Evolutionary conservation across 2,888 invertebrate species (phyloP), one percentile per base, ranked within the genome.

Genomic region (Papilio protenor): DNA sequence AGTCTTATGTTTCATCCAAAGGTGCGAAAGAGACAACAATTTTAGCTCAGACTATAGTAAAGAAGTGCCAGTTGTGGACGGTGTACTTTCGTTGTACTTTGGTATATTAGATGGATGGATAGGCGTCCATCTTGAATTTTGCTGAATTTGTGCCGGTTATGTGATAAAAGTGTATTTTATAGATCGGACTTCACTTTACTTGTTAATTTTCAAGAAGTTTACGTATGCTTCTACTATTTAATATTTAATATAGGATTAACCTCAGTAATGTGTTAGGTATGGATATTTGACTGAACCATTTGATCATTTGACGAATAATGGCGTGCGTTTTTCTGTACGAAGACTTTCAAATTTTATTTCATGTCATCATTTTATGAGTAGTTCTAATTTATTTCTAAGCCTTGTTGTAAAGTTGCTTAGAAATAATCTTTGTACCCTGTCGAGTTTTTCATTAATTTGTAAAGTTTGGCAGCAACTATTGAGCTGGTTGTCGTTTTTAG

Each of bases 111-210:
- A 84, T 88, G 88, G 89, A 96, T 95, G 96, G 95, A 96, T 96
- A 96, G 95, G 96, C 96, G 96, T 96, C 97, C 97, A 97, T 97
- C 96, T 97, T 97, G 97, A 96, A 96, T 96, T 96, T 95, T 95
- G 95, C 95, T 96, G 95, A 95, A 95, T 96, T 95, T 96, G 96
- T 96, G 96, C 97, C 96, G 97, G 96, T 96, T 93, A 94, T 94
- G 92, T 93, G 95, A 92, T 94, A 93, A 91, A 93, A 94, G 92
- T 94, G 94, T 91, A 91, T 91, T 92, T 93, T 93, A 88, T 91
- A 91, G 91, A 91, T 90, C 88, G 87, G 89, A 90, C 89, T 90
- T 89, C 86, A 89, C 89, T 87, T 89, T 90, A 89, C 89, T 93
- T 90, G 88, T 91, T 92, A 91, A 87, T 92, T 94, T 92, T 91